Conservation (phyloP, 2,888 invertebrate genomes). For the Choristoneura rosaceana region DNA sequence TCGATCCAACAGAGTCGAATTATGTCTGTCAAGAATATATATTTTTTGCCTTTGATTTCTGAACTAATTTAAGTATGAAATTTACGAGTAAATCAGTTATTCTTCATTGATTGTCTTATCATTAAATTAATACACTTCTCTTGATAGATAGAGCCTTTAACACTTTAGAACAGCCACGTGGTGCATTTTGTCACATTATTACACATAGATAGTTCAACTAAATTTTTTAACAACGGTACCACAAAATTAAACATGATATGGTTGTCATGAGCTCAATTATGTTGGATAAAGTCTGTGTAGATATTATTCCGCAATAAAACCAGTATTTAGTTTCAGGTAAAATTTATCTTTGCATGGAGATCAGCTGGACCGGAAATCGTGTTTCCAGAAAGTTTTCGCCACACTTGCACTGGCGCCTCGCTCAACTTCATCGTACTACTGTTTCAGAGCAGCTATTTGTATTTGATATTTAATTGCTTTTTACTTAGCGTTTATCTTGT, state of each 20-base stretch:
- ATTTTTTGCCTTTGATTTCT: too few relatives aligned
- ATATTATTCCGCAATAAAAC: background rate
- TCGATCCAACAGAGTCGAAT: too few relatives aligned
- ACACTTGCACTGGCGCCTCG: background rate
- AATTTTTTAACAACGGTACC: background rate
- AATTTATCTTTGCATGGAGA: background rate
- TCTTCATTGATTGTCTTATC: too few relatives aligned
- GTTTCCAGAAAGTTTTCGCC: conserved; percentile 1
- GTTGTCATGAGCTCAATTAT: background rate
- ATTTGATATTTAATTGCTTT: background rate
- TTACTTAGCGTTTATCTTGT: background rate
- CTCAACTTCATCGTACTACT: background rate
- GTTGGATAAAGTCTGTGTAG: background rate
- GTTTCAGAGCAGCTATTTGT: background rate
- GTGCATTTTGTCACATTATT: too few relatives aligned
- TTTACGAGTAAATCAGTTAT: too few relatives aligned
- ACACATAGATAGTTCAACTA: background rate
- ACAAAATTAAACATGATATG: background rate
- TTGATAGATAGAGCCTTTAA: too few relatives aligned
- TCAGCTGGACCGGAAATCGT: background rate
- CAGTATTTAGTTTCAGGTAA: conserved; percentile 3
- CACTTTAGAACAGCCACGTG: too few relatives aligned
- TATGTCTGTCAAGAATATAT: too few relatives aligned
- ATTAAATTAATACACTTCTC: too few relatives aligned
- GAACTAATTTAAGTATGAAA: too few relatives aligned